A percentile compares a stretch with the other conserved stretches of the same genome.
Evolutionary conservation across 2,888 invertebrate species (phyloP).

Genomic region (Hypselothyrea guttata): DNA sequence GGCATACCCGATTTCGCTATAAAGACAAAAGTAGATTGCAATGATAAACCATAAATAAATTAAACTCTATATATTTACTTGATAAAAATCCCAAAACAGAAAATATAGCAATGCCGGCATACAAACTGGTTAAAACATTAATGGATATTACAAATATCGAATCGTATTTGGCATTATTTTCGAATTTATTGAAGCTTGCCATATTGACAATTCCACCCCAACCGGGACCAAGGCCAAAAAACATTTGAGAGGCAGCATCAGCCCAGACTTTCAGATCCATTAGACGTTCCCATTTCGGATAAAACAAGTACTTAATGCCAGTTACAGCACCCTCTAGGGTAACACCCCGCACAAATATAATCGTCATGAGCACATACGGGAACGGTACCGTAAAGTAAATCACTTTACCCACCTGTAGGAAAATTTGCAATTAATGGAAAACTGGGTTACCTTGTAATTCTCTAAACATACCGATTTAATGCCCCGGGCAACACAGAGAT

Average conservation of each 20-base stretch:
- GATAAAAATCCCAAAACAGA: constrained; percentile 90
- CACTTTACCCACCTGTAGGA: constrained; percentile 80
- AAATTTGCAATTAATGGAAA: background rate
- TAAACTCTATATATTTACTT: too few relatives aligned
- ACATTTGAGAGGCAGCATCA: constrained; percentile 95
- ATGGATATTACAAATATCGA: constrained; percentile 88
- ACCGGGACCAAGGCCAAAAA: constrained; percentile 94
- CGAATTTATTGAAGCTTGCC: constrained; percentile 91
- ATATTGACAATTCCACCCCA: constrained; percentile 93
- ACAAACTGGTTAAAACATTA: constrained; percentile 89
- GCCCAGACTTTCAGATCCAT: constrained; percentile 93
- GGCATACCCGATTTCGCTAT: constrained; percentile 87
- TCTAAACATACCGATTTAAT: constrained; percentile 86
- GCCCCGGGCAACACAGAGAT: constrained; percentile 92
- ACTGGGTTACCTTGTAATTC: too few relatives aligned
- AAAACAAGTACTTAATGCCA: constrained; percentile 90
- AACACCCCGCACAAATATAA: constrained; percentile 89
- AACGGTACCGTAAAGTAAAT: constrained; percentile 95
- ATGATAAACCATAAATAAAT: too few relatives aligned
- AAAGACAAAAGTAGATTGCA: background rate
- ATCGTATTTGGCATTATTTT: constrained; percentile 86
- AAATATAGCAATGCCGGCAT: constrained; percentile 91
- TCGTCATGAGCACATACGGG: constrained; percentile 89
- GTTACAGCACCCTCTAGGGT: constrained; percentile 91
- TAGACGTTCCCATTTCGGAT: constrained; percentile 90